Evolutionary conservation across 2,797 vertebrate genomes (phyloP).

Genomic region (Myiotriccus ornatus): DNA sequence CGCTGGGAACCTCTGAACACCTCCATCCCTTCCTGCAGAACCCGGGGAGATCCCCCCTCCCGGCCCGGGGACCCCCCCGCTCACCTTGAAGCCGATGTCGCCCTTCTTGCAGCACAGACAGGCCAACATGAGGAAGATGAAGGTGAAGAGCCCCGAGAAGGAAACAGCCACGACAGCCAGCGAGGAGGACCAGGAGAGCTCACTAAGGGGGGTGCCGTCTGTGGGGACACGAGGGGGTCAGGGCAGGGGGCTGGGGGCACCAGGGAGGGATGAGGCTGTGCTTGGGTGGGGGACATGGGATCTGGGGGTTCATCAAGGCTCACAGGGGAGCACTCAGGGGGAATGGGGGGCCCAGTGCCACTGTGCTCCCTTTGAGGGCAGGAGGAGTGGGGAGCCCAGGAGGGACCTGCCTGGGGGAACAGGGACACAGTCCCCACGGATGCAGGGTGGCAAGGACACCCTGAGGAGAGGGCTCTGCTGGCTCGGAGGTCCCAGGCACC

Average conservation of each 20-base stretch:
- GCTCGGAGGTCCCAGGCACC: background rate
- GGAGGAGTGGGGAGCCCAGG: background rate
- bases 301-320: background rate
- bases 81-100: conserved; percentile 96
- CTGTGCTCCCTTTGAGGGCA: background rate
- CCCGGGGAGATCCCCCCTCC: background rate
- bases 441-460: background rate
- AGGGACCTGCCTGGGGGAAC: fast-evolving
- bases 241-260: background rate
- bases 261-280: fast-evolving
- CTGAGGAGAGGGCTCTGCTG: fast-evolving
- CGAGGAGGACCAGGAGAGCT: conserved; percentile 95
- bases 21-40: fast-evolving
- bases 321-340: fast-evolving
- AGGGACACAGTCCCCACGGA: fast-evolving
- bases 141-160: conserved; percentile 93
- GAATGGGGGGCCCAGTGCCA: background rate
- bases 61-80: background rate
- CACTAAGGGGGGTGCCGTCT: conserved; percentile 84
- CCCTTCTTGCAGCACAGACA: conserved; percentile 98
- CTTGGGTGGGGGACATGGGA: fast-evolving
- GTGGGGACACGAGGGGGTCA: conserved; percentile 10
- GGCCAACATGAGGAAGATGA: conserved; percentile 97
- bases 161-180: conserved; percentile 91
- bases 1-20: fast-evolving